Base-by-base conservation (phyloP, 2,888 invertebrate species). In the Hypercompe scribonia region DNA sequence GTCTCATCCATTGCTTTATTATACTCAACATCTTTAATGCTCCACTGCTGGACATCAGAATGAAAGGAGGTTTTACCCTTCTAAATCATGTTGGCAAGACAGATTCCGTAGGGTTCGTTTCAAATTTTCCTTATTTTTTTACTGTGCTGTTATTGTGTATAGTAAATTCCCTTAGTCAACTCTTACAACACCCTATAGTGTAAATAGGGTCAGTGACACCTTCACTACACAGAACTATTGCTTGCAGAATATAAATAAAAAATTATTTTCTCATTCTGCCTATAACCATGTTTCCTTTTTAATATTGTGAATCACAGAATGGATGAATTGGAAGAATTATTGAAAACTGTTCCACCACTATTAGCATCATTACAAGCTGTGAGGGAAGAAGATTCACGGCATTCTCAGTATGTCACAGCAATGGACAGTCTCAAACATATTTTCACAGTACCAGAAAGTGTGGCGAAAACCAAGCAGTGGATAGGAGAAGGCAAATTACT, bases 341-440 rank as follows among this genome's bases (percentile, higher is more conserved):
- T 99, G 78, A 96, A 96, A 79, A 96, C 97, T 65, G 97, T 99
- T 0, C 98, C 98, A 0, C 97, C 97, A 13, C 95, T 99, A 10
- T 98, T 97, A 75, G 97, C 97, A 50, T 97, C 98, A 63, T 94
- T 99, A 46, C 97, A 98, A 89, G 97, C 97, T 65, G 98, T 99
- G 0, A 96, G 98, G 39, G 98, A 98, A 81, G 99, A 99, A 92
- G 99, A 99, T 90, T 98, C 98, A 83, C 97, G 98, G 33, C 99
- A 99, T 92, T 99, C 99, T 0, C 99, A 99, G 90, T 99, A 99
- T 93, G 99, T 99, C 2, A 99, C 99, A 1, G 99, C 99, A 0
- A 99, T 99, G 96, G 99, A 99, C 89, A 99, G 99, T 90, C 96
- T 99, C 42, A 99, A 99, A 90, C 99, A 99, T 89, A 99, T 99